A percentile compares a stretch with the other conserved stretches of the same genome.
These are phyloP conservation scores for Gulo gulo DNA, from an alignment of 2,113 vertebrate genomes.

Conservation along the genomic window DNA sequence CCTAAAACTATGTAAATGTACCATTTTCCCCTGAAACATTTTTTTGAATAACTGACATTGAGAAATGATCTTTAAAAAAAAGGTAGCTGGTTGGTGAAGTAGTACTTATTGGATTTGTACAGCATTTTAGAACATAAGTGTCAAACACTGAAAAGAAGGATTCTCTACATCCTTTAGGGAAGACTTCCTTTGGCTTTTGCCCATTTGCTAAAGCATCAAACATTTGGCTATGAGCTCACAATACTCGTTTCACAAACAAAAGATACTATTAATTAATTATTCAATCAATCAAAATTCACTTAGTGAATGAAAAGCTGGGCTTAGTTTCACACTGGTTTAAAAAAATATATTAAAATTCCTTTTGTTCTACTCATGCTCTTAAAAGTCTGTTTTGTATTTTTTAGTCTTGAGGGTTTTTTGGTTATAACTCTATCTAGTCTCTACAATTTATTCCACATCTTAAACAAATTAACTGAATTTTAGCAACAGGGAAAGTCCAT, in stretches of 20 bases:
- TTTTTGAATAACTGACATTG: not conserved
- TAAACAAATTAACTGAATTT: not conserved
- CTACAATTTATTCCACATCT: not conserved
- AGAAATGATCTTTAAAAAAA: not conserved
- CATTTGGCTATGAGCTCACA: not conserved
- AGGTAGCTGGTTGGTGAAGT: not conserved
- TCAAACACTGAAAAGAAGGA: not conserved
- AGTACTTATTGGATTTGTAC: not conserved
- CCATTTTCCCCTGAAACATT: not conserved
- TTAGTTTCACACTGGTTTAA: not conserved
- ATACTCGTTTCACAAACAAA: not conserved
- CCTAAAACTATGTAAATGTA: not conserved
- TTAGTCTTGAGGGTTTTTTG: not conserved
- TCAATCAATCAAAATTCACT: not conserved
- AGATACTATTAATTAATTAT: slow-evolving; percentile 16
- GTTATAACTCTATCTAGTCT: not conserved
- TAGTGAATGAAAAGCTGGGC: slow-evolving; percentile 3
- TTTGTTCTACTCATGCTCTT: not conserved
- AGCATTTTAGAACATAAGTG: not conserved
- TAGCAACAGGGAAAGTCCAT: not conserved
- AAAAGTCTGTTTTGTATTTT: not conserved
- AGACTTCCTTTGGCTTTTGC: not conserved
- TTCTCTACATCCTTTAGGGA: not conserved
- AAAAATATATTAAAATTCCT: not conserved
- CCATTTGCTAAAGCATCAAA: not conserved